Evolutionary conservation across 2,888 invertebrate species (phyloP).

Genomic region (Synanthedon andrenaeformis): DNA sequence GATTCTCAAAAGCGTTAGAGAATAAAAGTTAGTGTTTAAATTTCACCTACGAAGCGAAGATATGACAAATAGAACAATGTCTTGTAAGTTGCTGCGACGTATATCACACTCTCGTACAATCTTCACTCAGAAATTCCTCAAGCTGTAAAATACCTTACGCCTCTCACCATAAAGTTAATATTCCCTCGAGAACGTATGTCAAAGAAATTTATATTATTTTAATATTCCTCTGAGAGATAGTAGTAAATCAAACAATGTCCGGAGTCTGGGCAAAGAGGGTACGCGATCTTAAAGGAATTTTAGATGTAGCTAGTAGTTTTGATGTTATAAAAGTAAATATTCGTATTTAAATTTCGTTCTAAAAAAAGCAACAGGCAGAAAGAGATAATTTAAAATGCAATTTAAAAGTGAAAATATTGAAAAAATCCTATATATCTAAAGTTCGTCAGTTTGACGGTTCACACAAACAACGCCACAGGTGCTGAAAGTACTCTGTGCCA

Average conservation of each 20-base stretch:
- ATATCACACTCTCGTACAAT: background rate
- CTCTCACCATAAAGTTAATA: background rate
- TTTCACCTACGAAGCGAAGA: background rate
- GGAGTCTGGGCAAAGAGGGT: background rate
- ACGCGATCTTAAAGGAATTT: background rate
- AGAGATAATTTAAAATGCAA: too few species aligned
- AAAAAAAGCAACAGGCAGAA: too few species aligned
- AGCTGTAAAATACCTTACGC: background rate
- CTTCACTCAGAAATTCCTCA: background rate
- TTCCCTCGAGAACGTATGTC: background rate
- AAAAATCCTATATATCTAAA: too few species aligned
- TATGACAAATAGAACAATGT: background rate
- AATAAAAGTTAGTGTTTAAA: background rate
- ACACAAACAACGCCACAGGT: too few species aligned
- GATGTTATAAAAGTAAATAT: too few species aligned
- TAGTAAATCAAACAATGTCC: background rate
- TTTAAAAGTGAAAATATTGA: too few species aligned
- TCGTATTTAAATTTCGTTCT: too few species aligned
- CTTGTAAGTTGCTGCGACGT: background rate
- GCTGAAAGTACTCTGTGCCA: too few species aligned
- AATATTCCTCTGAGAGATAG: background rate
- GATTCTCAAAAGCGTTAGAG: background rate
- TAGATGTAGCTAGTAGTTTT: too few species aligned
- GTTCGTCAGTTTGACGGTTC: too few species aligned
- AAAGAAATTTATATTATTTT: background rate